These are phyloP conservation scores for Callaeas wilsoni DNA, from an alignment of 2,113 vertebrate species.

Conservation along the genomic window DNA sequence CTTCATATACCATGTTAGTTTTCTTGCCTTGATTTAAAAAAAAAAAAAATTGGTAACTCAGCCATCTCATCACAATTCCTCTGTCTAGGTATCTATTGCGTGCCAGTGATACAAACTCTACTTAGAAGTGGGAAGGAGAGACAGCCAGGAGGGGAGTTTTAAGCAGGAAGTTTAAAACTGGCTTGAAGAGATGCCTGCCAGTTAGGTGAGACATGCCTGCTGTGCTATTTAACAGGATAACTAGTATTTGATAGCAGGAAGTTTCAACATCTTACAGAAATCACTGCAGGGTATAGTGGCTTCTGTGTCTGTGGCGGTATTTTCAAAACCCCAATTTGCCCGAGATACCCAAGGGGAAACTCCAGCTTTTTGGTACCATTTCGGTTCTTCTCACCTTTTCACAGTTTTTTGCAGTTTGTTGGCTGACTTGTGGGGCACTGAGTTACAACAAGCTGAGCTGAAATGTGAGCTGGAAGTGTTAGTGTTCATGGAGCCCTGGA, in stretches of 20 bases:
- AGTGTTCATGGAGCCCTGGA: neutral
- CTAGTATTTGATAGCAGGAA: neutral
- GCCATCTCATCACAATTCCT: neutral
- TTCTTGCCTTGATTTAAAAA: neutral
- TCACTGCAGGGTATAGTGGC: neutral
- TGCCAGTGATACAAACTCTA: neutral
- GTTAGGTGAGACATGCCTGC: neutral
- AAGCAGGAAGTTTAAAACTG: neutral
- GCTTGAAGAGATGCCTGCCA: neutral
- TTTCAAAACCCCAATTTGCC: neutral
- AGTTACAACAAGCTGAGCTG: neutral
- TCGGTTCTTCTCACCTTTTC: neutral
- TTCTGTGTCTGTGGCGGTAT: neutral
- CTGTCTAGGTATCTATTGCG: neutral
- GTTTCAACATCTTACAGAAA: neutral
- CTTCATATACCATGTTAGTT: neutral
- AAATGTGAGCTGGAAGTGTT: neutral
- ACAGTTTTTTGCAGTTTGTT: neutral
- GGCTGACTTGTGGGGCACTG: neutral
- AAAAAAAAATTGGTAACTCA: neutral
- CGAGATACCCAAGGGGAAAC: neutral
- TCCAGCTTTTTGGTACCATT: neutral
- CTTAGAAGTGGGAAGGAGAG: neutral
- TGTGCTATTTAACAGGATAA: conserved; percentile 14
- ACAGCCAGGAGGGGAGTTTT: neutral